Base-by-base conservation (phyloP, 2,113 vertebrate genomes). In the Ptychochromis oligacanthus region DNA sequence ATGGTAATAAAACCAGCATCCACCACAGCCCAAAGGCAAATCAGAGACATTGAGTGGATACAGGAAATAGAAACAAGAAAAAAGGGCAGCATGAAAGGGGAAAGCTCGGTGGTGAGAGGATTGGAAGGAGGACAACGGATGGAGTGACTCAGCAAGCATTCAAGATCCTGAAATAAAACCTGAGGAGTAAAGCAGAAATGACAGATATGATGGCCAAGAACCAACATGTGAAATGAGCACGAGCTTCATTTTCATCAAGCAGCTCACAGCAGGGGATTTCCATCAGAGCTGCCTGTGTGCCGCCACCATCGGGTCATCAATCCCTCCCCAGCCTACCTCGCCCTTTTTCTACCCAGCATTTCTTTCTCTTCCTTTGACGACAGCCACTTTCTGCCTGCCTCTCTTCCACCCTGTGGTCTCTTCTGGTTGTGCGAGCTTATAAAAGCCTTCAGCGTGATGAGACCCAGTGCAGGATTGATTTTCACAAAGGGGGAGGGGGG, bases 401-500 rank as follows among this genome's bases (percentile, higher is more conserved):
- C 26, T 13, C 40, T 22, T 57, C 20, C 10, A 0, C 6, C 38
- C 38, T 4, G 0, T 28, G 28, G 18, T 22, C 55, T 28, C 22
- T 13, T 5, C 6, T 0, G 3, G 36, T 14, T 38, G 24, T 1
- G 6, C 0, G 10, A 72, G 17, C 64, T 70, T 28, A 9, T 49
- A 49, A 28, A 70, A 70, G 40, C 40, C 77, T 70, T 64, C 82
- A 80, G 78, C 1, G 43, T 81, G 83, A 87, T 70, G 82, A 86
- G 67, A 77, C 55, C 52, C 75, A 90, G 85, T 57, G 65, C 79
- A 24, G 76, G 77, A 93, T 88, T 85, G 80, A 92, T 92, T 91
- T 86, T 75, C 49, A 83, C 8, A 12, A 38, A 4, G 64, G 67
- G 22, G 18, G 87, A 15, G 52, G 67, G 76, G 17, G 12, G 72